These are phyloP conservation scores for Anoura caudifer DNA, from an alignment of 2,113 vertebrate genomes.

Conservation along the genomic window DNA sequence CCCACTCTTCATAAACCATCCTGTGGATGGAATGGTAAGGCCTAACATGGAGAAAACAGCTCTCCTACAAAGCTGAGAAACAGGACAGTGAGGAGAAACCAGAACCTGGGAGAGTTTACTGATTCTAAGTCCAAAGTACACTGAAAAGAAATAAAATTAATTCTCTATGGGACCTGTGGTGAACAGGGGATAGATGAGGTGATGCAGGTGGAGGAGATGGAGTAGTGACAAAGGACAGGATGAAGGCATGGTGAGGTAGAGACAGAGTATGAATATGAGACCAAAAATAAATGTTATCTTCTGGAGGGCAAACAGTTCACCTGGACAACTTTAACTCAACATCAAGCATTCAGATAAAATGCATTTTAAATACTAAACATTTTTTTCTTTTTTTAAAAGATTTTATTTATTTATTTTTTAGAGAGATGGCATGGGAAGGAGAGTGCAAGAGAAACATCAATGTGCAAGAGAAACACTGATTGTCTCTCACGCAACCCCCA, in stretches of 20 bases:
- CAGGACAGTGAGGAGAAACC: background rate
- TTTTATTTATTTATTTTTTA: too few species aligned
- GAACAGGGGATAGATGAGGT: background rate
- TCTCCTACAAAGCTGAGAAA: background rate
- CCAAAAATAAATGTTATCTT: background rate
- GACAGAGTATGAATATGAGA: background rate
- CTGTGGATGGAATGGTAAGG: background rate
- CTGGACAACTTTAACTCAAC: background rate
- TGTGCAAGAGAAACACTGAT: too few species aligned
- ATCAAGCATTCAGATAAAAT: background rate
- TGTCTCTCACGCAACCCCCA: too few species aligned
- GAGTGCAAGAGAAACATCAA: too few species aligned
- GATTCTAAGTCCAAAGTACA: background rate
- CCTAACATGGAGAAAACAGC: background rate
- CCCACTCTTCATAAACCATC: background rate
- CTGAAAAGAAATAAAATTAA: background rate
- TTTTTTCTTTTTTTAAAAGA: too few species aligned
- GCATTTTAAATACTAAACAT: background rate
- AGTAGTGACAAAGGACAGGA: background rate
- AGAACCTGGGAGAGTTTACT: background rate
- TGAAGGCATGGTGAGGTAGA: background rate
- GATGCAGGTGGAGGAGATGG: background rate
- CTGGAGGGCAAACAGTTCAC: background rate
- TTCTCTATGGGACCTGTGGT: background rate
- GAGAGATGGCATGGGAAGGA: too few species aligned